Percentiles rank a stretch among this genome's conserved stretches.
Evolutionary conservation across 2,113 vertebrate species (phyloP).

Genomic region (Geococcyx californianus): DNA sequence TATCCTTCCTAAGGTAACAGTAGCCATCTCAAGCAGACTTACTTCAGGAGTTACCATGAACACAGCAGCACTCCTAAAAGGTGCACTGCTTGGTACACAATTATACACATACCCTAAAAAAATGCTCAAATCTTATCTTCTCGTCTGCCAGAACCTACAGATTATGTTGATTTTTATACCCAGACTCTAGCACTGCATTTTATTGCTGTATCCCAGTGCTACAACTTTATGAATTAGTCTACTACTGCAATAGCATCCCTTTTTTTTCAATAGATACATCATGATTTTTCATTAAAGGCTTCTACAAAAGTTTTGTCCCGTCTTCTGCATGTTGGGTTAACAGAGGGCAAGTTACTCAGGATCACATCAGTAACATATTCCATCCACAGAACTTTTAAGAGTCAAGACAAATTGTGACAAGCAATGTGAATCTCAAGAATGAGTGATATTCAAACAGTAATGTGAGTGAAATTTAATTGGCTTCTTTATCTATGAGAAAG

Average conservation of each 20-base stretch:
- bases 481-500: background rate
- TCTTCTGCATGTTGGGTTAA: background rate
- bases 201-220: background rate
- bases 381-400: background rate
- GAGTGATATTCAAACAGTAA: background rate
- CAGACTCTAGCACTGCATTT: no score
- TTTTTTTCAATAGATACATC: background rate
- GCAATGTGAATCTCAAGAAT: background rate
- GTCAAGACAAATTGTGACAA: background rate
- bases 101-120: background rate
- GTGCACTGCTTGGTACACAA: background rate
- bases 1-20: background rate
- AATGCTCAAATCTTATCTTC: background rate
- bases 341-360: background rate
- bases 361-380: background rate
- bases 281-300: rapidly evolving
- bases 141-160: no score
- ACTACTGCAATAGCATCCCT: background rate
- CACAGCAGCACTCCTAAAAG: background rate
- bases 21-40: background rate
- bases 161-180: background rate
- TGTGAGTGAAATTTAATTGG: background rate
- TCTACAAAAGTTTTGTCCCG: background rate
- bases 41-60: background rate
- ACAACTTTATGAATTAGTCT: background rate